phyloP scores from a whole-genome alignment of 2,113 vertebrate species.

The Cygnus atratus region DNA sequence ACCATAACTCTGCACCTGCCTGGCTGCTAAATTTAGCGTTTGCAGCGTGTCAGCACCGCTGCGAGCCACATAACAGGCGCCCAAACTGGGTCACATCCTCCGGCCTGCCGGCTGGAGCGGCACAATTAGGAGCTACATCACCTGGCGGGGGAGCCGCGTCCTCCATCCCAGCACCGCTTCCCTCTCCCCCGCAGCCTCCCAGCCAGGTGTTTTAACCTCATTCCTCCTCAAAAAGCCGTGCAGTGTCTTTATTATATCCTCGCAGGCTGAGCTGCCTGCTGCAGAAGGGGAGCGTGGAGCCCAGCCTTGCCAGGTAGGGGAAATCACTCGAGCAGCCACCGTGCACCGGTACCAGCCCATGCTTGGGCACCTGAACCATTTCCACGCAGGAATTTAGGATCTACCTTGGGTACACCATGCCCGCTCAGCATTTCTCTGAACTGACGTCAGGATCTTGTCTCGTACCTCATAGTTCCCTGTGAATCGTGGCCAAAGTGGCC shows the following conservation, averaged over 20 bases:
- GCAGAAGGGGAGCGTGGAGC: neutral
- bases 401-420: neutral
- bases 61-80: neutral
- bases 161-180: neutral
- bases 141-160: neutral
- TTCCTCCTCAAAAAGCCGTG: neutral
- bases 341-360: neutral
- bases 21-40: conserved; percentile 55
- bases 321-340: neutral
- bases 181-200: neutral
- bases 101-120: neutral
- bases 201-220: neutral
- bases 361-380: neutral
- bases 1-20: neutral
- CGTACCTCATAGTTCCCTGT: neutral
- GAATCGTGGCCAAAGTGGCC: neutral
- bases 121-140: neutral
- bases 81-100: conserved; percentile 47
- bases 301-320: neutral
- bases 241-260: neutral
- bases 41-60: neutral
- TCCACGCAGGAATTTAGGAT: neutral
- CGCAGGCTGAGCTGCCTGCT: neutral
- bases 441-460: neutral
- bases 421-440: neutral